phyloP scores from a whole-genome alignment of 2,113 vertebrate genomes.

The Paraplagusia blochii region DNA sequence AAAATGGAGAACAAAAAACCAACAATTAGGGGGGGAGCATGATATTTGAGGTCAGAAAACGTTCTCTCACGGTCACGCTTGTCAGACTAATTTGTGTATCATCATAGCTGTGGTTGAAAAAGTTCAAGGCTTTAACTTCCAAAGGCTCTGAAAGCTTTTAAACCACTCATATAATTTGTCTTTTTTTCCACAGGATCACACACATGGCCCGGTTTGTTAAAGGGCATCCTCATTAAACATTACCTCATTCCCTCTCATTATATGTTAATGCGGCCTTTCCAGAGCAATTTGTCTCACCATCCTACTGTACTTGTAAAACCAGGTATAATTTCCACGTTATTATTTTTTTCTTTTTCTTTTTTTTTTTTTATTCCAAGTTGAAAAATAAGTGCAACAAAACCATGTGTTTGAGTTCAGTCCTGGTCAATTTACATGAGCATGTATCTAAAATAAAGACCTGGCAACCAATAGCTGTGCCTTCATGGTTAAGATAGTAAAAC shows the following conservation, averaged over 20 bases:
- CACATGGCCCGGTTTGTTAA: slow-evolving; percentile 45
- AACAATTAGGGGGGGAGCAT: neutral
- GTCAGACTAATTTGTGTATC: slow-evolving; percentile 3
- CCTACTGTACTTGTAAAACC: slow-evolving; percentile 51
- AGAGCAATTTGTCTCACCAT: slow-evolving; percentile 55
- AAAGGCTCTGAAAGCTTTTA: slow-evolving; percentile 25
- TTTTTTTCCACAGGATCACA: slow-evolving; percentile 45
- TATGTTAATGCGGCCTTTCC: slow-evolving; percentile 76
- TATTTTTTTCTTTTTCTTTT: too few species aligned
- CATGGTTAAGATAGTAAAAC: too few species aligned
- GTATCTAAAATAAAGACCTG: too few species aligned
- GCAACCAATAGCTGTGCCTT: too few species aligned
- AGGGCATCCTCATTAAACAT: slow-evolving; percentile 71
- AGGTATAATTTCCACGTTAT: slow-evolving; percentile 54
- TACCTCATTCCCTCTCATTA: slow-evolving; percentile 61
- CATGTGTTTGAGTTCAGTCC: too few species aligned
- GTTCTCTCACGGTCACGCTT: neutral
- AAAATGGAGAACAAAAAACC: neutral
- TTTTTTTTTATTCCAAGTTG: too few species aligned
- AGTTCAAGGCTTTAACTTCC: slow-evolving; percentile 21
- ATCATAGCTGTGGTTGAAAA: slow-evolving; percentile 26
- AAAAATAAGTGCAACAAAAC: too few species aligned
- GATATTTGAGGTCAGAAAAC: neutral
- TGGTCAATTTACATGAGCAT: too few species aligned
- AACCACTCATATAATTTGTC: slow-evolving; percentile 43